Evolutionary conservation across 2,113 vertebrate genomes (phyloP).

Genomic region (Ursus arctos): DNA sequence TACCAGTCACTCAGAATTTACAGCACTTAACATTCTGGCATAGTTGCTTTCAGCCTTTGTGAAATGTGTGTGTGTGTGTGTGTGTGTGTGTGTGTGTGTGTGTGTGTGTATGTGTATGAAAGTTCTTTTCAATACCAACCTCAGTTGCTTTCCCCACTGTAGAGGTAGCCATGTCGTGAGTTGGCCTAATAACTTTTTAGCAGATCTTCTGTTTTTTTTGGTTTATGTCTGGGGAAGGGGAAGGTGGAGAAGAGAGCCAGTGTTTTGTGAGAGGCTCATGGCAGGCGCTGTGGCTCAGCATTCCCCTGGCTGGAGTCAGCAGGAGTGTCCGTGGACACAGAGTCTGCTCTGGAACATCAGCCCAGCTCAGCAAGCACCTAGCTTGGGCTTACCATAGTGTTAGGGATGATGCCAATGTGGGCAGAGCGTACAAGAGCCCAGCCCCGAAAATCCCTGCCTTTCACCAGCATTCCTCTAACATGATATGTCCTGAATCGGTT

Average conservation of each 20-base stretch:
- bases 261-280: neutral
- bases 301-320: neutral
- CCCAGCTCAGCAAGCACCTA: neutral
- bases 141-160: neutral
- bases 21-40: neutral
- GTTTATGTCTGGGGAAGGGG: slow-evolving; percentile 1
- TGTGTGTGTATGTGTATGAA: neutral
- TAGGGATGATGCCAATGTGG: neutral
- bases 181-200: neutral
- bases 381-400: neutral
- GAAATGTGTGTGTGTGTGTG: neutral
- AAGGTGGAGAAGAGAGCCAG: neutral
- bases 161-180: neutral
- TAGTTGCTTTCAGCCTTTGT: slow-evolving; percentile 50
- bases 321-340: neutral
- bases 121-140: neutral
- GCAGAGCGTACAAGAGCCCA: neutral
- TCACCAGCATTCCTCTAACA: neutral
- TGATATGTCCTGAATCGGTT: neutral
- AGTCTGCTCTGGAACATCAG: too few species aligned
- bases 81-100: neutral
- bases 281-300: neutral
- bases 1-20: neutral
- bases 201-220: slow-evolving; percentile 9
- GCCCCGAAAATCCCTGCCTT: neutral